Evolutionary conservation across 2,888 invertebrate genomes (phyloP).

Genomic region (Matsumyia berberina): DNA sequence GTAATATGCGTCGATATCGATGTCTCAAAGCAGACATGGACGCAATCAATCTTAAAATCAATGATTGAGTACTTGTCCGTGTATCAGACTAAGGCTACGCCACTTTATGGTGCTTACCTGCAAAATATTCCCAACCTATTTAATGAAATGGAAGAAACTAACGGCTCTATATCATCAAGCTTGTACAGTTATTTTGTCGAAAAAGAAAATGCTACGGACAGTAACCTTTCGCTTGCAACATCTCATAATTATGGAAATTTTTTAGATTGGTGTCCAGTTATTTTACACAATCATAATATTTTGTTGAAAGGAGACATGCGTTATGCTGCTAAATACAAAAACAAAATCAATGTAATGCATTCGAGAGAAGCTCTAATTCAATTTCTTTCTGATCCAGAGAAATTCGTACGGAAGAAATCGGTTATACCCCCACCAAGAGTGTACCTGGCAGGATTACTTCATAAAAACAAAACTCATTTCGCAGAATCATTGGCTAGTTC

Average conservation of each 20-base stretch:
- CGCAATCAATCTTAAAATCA: slow-evolving; percentile 13
- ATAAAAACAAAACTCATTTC: slow-evolving; percentile 86
- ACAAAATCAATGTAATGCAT: slow-evolving; percentile 86
- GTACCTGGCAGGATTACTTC: slow-evolving; percentile 86
- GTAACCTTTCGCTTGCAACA: neutral
- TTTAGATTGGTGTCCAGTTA: slow-evolving; percentile 87
- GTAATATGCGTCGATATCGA: slow-evolving; percentile 67
- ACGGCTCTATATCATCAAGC: neutral
- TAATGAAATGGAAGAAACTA: slow-evolving; percentile 3
- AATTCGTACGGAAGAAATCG: slow-evolving; percentile 85
- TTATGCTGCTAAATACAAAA: slow-evolving; percentile 85
- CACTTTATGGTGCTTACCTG: neutral
- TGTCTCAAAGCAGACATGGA: slow-evolving; percentile 40
- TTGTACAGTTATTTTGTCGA: neutral
- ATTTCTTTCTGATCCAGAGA: slow-evolving; percentile 85
- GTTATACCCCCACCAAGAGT: slow-evolving; percentile 85
- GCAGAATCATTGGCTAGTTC: slow-evolving; percentile 85
- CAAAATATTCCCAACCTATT: neutral
- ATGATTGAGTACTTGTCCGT: slow-evolving; percentile 28
- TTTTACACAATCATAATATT: slow-evolving; percentile 85
- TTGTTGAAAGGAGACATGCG: slow-evolving; percentile 87
- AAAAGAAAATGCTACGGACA: neutral
- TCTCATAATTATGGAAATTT: slow-evolving; percentile 85
- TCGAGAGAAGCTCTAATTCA: slow-evolving; percentile 85
- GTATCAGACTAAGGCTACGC: neutral